Evolutionary conservation across 2,797 vertebrate genomes (phyloP), one percentile per base, ranked within the genome.

Genomic region (Sebastolobus altivelis): DNA sequence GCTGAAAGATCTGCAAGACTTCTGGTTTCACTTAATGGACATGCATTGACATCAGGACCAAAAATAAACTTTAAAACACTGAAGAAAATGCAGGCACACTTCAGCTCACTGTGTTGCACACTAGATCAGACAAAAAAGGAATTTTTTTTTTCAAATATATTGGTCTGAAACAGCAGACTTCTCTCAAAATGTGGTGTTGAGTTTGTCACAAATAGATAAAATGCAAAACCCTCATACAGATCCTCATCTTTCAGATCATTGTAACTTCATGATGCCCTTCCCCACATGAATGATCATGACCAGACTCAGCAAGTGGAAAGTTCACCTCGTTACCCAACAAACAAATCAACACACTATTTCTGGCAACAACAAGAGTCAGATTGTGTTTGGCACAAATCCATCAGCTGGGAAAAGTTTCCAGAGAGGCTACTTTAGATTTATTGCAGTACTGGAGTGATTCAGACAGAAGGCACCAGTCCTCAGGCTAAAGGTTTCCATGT

Each of bases 401-500:
- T 27, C 75, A 58, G 70, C 74, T 68, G 77, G 68, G 80, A 82
- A 61, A 49, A 1, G 18, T 84, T 77, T 72, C 65, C 70, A 40
- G 52, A 63, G 59, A 72, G 8, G 54, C 61, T 35, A 20, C 59
- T 84, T 84, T 25, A 55, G 75, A 80, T 80, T 79, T 73, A 84
- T 66, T 58, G 11, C 69, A 25, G 62, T 1, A 1, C 1, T 69
- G 38, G 86, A 84, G 1, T 5, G 25, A 74, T n/a, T 78, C 22
- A 0, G 55, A 40, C 59, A 71, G 74, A 61, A 72, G 27, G 49
- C 33, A 25, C 6, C 6, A 4, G 71, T 77, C 76, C 67, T 73
- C 49, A 0, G 78, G 83, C 22, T 33, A 38, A 71, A 77, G 61
- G 79, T 37, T 77, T 85, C 55, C 81, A 76, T 72, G 82, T 49